Percentiles rank a stretch among this genome's conserved stretches.
Evolutionary conservation across 2,797 vertebrate genomes (phyloP).

Genomic region (Caiman crocodilus): DNA sequence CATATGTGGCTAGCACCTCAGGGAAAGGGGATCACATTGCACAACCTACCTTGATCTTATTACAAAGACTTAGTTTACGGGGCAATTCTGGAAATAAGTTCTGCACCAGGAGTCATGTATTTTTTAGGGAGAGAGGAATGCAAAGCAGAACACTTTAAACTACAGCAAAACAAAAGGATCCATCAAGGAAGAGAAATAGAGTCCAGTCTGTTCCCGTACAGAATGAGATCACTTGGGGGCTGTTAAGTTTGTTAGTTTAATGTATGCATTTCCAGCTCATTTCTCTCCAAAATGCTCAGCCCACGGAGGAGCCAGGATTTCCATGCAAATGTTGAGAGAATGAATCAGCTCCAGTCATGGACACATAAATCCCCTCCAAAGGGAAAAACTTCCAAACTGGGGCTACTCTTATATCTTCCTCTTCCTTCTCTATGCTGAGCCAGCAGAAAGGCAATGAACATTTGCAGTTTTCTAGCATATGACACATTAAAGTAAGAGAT

Average conservation of each 20-base stretch:
- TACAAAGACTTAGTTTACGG: background rate
- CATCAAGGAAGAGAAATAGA: background rate
- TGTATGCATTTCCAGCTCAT: background rate
- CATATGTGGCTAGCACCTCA: background rate
- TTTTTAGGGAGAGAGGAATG: background rate
- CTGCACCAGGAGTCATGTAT: background rate
- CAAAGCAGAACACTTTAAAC: accelerated
- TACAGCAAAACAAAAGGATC: background rate
- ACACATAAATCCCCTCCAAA: background rate
- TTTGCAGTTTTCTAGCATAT: background rate
- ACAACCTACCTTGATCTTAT: background rate
- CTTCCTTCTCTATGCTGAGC: background rate
- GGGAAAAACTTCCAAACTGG: background rate
- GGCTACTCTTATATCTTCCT: background rate
- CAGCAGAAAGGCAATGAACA: background rate
- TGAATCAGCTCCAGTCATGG: background rate
- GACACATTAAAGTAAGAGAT: background rate
- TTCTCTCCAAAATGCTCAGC: conserved; percentile 1
- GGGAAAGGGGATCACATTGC: background rate
- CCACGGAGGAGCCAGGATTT: background rate
- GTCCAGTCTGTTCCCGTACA: background rate
- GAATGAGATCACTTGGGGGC: background rate
- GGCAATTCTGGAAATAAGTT: background rate
- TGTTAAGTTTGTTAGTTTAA: background rate
- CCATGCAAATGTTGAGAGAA: background rate